These are phyloP conservation scores for Xenops minutus DNA, from an alignment of 2,797 vertebrate species.

Conservation along the genomic window DNA sequence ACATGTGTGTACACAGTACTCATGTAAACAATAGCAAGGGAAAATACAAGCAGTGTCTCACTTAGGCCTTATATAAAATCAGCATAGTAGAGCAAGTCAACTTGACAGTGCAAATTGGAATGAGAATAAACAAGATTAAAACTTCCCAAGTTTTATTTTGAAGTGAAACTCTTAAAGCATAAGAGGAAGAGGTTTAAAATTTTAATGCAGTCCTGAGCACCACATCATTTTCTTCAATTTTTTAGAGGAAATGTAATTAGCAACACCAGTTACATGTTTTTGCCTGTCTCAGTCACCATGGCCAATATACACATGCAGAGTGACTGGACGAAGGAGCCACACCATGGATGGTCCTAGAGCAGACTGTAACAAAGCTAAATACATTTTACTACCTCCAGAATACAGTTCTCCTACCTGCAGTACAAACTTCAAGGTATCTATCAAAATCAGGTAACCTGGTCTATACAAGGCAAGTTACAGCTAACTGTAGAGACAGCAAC, in stretches of 20 bases:
- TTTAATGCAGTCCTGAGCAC: conserved; percentile 50
- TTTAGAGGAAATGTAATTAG: neutral
- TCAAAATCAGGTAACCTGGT: neutral
- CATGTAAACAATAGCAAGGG: conserved; percentile 57
- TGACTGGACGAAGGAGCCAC: neutral
- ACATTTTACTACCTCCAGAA: conserved; percentile 2
- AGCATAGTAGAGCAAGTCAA: conserved; percentile 24
- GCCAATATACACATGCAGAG: neutral
- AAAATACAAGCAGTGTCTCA: conserved; percentile 60
- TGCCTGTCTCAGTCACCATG: neutral
- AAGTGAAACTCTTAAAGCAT: conserved; percentile 37
- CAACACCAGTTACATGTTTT: neutral
- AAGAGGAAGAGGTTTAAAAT: conserved; percentile 28
- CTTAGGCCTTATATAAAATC: conserved; percentile 38
- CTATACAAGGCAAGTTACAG: neutral
- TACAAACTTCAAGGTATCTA: neutral
- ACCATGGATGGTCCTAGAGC: neutral
- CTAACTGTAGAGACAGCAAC: neutral
- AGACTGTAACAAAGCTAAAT: neutral
- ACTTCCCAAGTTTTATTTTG: conserved; percentile 5
- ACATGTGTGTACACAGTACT: conserved; percentile 65
- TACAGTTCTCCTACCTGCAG: conserved; percentile 4
- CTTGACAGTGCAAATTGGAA: conserved; percentile 59
- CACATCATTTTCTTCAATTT: neutral
- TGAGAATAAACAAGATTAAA: conserved; percentile 51